Evolutionary conservation across 64 coral and sea anemone genomes (phyloP).

Genomic region (Actinia equina): DNA sequence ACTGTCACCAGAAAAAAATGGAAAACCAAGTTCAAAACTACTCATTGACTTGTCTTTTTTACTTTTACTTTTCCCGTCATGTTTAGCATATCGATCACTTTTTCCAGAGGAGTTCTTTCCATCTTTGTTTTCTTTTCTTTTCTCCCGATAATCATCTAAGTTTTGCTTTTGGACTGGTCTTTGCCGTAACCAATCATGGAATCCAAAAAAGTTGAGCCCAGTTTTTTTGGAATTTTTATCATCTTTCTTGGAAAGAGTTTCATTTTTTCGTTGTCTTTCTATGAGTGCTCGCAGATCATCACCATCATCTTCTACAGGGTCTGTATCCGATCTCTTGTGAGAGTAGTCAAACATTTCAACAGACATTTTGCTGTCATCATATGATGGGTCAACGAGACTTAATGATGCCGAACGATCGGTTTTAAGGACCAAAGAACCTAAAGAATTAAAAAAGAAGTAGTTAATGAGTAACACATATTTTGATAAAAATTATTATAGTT

Average conservation of each 20-base stretch:
- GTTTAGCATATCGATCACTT: background rate
- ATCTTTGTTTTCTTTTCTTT: background rate
- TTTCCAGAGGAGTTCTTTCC: background rate
- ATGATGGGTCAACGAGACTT: slow-evolving; percentile 33
- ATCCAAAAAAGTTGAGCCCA: background rate
- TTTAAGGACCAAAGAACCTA: slow-evolving; percentile 19
- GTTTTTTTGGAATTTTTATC: slow-evolving; percentile 12
- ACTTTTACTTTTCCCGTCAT: background rate
- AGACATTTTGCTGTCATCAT: background rate
- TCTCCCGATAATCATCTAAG: background rate
- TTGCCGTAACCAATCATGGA: background rate
- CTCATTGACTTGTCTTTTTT: background rate
- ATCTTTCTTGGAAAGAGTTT: background rate
- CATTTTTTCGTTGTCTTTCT: background rate
- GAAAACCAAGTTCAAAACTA: slow-evolving; percentile 18
- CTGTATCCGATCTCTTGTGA: background rate
- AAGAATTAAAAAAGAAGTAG: background rate
- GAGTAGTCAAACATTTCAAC: slow-evolving; percentile 30
- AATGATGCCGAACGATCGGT: background rate
- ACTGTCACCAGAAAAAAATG: background rate
- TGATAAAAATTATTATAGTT: background rate
- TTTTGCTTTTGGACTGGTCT: background rate
- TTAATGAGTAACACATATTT: background rate
- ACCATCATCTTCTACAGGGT: background rate
- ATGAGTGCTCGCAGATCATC: background rate